These are phyloP conservation scores for Dryas iulia DNA, from an alignment of 1,140 invertebrate genomes.

Conservation along the genomic window DNA sequence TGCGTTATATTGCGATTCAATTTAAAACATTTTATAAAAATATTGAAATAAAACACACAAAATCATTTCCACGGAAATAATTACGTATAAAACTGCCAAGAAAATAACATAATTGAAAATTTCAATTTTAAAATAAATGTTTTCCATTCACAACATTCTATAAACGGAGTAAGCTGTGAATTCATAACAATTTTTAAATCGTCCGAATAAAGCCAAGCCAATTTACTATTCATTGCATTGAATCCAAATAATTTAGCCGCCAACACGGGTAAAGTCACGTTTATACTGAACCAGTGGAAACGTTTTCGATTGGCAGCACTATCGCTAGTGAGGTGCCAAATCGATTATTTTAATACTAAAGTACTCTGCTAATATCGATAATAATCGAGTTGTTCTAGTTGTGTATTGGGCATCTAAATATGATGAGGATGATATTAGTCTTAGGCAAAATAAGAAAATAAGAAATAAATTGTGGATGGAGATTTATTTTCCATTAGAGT, in stretches of 20 bases:
- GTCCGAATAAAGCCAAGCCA: constrained; percentile 30
- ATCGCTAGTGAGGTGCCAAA: constrained; percentile 22
- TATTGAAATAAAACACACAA: background rate
- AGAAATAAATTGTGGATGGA: background rate
- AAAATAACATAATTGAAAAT: constrained; percentile 4
- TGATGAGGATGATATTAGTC: background rate
- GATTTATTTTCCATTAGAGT: no score
- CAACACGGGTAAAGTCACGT: constrained; percentile 51
- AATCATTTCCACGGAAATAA: background rate
- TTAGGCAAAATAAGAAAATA: background rate
- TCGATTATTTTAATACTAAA: background rate
- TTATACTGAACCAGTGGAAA: constrained; percentile 48
- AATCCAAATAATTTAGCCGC: constrained; percentile 52
- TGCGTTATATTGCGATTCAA: no score
- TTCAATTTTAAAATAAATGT: constrained; percentile 17
- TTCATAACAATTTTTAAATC: constrained; percentile 31
- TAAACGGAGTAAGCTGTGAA: constrained; percentile 13
- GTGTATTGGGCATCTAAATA: background rate
- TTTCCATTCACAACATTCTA: constrained; percentile 7
- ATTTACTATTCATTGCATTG: constrained; percentile 45
- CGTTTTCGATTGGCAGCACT: constrained; percentile 47
- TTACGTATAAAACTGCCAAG: background rate
- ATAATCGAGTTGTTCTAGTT: background rate
- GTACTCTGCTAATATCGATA: background rate
- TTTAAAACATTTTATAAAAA: background rate